Evolutionary conservation across 2,113 vertebrate species (phyloP).

Genomic region (Nerophis lumbriciformis): DNA sequence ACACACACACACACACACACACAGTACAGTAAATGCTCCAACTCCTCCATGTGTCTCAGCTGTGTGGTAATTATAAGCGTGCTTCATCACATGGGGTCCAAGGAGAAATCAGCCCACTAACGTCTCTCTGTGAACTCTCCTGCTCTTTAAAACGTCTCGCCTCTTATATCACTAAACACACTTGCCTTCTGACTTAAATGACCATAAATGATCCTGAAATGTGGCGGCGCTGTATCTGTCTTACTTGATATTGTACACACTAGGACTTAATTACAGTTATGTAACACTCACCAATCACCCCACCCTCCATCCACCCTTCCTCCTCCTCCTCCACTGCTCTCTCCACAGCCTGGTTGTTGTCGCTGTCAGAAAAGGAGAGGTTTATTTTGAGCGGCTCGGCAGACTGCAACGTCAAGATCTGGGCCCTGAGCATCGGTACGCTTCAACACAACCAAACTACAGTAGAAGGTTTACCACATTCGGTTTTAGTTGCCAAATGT

Average conservation of each 20-base stretch:
- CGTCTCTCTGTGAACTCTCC: constrained; percentile 47
- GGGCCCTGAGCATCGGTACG: constrained; percentile 73
- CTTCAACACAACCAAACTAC: constrained; percentile 13
- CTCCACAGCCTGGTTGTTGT: constrained; percentile 59
- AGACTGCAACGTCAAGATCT: constrained; percentile 75
- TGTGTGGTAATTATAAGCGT: constrained; percentile 56
- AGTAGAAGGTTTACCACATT: too few relatives aligned
- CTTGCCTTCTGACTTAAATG: too few relatives aligned
- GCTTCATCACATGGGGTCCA: constrained; percentile 53
- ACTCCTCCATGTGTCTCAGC: constrained; percentile 32
- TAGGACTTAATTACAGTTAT: constrained; percentile 37
- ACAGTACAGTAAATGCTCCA: background rate
- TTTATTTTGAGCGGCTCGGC: constrained; percentile 75
- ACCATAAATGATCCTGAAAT: background rate
- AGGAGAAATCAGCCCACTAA: constrained; percentile 50
- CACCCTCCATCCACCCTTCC: background rate
- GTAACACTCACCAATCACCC: constrained; percentile 4
- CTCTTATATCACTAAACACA: background rate
- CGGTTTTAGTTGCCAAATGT: too few relatives aligned
- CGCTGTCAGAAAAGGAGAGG: constrained; percentile 65
- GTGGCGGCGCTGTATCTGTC: too few relatives aligned
- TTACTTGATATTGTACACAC: constrained; percentile 18
- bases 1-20: constrained; percentile 10
- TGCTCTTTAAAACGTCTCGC: constrained; percentile 21
- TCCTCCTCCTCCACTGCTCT: constrained; percentile 1